Evolutionary conservation across 1,140 invertebrate species (phyloP), one percentile per base, ranked within the genome.

Genomic region (Samia ricini): DNA sequence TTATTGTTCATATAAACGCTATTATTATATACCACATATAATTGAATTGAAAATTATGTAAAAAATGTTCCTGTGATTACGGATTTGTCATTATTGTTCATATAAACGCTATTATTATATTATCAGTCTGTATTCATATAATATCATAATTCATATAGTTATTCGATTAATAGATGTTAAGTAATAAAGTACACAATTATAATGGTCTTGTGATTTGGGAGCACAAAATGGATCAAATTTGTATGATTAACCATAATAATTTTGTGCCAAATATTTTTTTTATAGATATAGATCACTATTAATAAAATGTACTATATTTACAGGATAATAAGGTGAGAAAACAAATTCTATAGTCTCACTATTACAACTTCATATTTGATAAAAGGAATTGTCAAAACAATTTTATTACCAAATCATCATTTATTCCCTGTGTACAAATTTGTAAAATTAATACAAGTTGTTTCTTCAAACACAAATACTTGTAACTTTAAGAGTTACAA

Each of bases 61-160:
- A 71, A n/a, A 76, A 78, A 81, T 73, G 80, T 85, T 83, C 80
- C 80, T 85, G 74, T 63, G n/a, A n/a, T n/a, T 75, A 77, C 52
- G 80, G 80, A 83, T 85, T 85, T 85, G 82, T 81, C 74, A 71
- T 64, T 71, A 26, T 63, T 63, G 50, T 63, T 64, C 66, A 10
- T 20, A 3, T 4, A 4, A 26, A 8, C 4, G 26, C 26, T 26
- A 26, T n/a, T n/a, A 56, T 6, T 64, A 58, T 58, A 70, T 63
- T 67, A 60, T 62, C 55, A 67, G 29, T 64, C 18, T 68, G 60
- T 69, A 75, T 71, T 66, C 65, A 67, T 64, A n/a, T 61, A 58
- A 62, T 24, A 29, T 57, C 63, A 29, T 63, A 67, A 67, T 63
- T 60, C 68, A 72, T 66, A 64, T 62, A 51, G 19, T 23, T 66